Percentiles rank a stretch among this genome's conserved stretches.
Evolutionary conservation across 2,797 vertebrate genomes (phyloP).

Genomic region (Discoglossus pictus): DNA sequence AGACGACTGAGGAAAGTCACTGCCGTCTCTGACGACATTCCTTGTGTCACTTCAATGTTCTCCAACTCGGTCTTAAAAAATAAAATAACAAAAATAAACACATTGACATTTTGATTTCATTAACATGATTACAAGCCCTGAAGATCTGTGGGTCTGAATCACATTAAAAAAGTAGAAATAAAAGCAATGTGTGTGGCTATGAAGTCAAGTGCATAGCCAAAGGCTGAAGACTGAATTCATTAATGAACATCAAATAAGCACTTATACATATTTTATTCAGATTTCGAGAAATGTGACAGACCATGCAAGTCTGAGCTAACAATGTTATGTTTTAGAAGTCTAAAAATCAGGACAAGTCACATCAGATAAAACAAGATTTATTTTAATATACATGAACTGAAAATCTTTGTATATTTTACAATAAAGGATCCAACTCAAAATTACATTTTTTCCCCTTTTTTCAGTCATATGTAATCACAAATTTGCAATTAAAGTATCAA

Average conservation of each 20-base stretch:
- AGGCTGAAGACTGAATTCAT: conserved; percentile 38
- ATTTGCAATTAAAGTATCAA: too few relatives aligned
- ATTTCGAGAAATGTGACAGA: conserved; percentile 17
- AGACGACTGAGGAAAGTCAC: conserved; percentile 94
- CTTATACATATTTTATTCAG: conserved; percentile 19
- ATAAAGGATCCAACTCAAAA: too few relatives aligned
- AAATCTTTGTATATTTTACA: too few relatives aligned
- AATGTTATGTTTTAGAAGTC: background rate
- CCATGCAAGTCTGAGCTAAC: conserved; percentile 4
- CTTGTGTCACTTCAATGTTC: conserved; percentile 94
- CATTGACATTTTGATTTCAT: conserved; percentile 27
- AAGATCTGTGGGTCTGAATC: too few relatives aligned
- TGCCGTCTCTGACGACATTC: conserved; percentile 95
- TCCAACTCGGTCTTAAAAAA: conserved; percentile 88
- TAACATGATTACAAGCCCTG: background rate
- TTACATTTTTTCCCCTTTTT: too few relatives aligned
- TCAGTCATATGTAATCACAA: too few relatives aligned
- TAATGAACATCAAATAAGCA: conserved; percentile 8
- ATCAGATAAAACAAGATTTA: too few relatives aligned
- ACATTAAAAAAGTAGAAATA: background rate
- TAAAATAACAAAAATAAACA: conserved; percentile 49
- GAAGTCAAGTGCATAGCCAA: conserved; percentile 7
- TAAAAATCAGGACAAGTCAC: too few relatives aligned
- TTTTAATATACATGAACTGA: too few relatives aligned
- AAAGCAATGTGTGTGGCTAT: background rate